phyloP scores from a whole-genome alignment of 2,888 invertebrate genomes.

The Empis stercorea region DNA sequence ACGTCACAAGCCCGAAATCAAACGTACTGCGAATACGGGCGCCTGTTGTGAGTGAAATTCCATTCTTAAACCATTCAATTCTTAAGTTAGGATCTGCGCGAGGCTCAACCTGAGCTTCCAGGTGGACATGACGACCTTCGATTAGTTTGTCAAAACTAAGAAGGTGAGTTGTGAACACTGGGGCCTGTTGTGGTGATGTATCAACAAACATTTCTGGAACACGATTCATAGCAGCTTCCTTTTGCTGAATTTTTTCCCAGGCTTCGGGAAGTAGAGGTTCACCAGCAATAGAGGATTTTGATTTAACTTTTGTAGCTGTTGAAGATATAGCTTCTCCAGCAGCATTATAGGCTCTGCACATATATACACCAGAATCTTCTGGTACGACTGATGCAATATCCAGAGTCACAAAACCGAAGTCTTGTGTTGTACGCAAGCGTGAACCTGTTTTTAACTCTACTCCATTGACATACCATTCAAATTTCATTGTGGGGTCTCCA shows the following conservation, averaged over 20 bases:
- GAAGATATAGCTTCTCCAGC: slow-evolving; percentile 92
- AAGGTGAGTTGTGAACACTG: slow-evolving; percentile 89
- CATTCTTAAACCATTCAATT: slow-evolving; percentile 89
- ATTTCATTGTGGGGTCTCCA: slow-evolving; percentile 81
- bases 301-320: slow-evolving; percentile 77
- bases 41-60: slow-evolving; percentile 71
- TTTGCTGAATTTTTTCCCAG: slow-evolving; percentile 81
- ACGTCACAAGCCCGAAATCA: slow-evolving; percentile 90
- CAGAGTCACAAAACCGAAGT: slow-evolving; percentile 87
- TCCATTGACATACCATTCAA: slow-evolving; percentile 94
- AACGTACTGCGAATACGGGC: slow-evolving; percentile 86
- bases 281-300: slow-evolving; percentile 64
- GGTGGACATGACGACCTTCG: slow-evolving; percentile 74
- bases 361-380: slow-evolving; percentile 85
- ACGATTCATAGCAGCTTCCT: slow-evolving; percentile 84
- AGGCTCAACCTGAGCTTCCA: slow-evolving; percentile 86
- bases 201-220: slow-evolving; percentile 81
- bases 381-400: slow-evolving; percentile 80
- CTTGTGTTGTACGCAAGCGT: slow-evolving; percentile 80
- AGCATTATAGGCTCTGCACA: slow-evolving; percentile 86
- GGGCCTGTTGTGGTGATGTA: slow-evolving; percentile 75
- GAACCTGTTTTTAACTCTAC: slow-evolving; percentile 86
- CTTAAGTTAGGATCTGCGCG: slow-evolving; percentile 75
- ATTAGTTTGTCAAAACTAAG: slow-evolving; percentile 69
- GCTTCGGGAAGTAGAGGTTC: slow-evolving; percentile 82